Conservation (phyloP, 2,113 vertebrate species). For the Colaptes auratus region DNA sequence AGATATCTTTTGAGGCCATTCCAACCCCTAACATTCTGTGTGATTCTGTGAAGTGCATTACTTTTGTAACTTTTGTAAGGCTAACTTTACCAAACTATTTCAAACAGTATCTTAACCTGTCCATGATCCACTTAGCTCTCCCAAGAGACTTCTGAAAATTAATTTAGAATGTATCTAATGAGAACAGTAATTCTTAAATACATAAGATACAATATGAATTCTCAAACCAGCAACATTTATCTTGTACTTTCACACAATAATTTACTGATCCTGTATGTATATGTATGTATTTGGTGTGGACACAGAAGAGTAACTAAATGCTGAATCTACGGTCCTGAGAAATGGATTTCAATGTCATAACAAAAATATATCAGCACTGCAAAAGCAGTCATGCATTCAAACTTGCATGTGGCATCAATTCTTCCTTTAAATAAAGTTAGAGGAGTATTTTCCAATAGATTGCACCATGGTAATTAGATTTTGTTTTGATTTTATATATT, state of each 20-base stretch:
- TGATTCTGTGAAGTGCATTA: too few species aligned
- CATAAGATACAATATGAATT: background rate
- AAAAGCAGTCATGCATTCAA: background rate
- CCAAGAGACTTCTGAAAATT: background rate
- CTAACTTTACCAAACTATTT: background rate
- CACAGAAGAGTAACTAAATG: background rate
- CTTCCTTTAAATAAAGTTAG: background rate
- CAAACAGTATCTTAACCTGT: background rate
- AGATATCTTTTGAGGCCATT: too few species aligned
- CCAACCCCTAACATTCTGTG: too few species aligned
- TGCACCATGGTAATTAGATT: background rate
- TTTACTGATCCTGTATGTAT: background rate
- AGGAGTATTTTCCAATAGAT: background rate
- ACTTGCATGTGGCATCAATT: background rate
- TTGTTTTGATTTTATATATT: background rate
- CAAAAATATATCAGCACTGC: background rate
- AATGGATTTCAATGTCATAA: background rate
- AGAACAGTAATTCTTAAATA: background rate
- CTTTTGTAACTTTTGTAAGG: background rate
- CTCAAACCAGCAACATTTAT: background rate
- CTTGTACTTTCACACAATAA: background rate
- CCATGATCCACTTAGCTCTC: background rate
- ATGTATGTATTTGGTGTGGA: background rate
- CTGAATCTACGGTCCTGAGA: background rate
- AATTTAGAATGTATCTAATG: background rate